Evolutionary conservation across 2,888 invertebrate genomes (phyloP).

Genomic region (Brachylomia viminalis): DNA sequence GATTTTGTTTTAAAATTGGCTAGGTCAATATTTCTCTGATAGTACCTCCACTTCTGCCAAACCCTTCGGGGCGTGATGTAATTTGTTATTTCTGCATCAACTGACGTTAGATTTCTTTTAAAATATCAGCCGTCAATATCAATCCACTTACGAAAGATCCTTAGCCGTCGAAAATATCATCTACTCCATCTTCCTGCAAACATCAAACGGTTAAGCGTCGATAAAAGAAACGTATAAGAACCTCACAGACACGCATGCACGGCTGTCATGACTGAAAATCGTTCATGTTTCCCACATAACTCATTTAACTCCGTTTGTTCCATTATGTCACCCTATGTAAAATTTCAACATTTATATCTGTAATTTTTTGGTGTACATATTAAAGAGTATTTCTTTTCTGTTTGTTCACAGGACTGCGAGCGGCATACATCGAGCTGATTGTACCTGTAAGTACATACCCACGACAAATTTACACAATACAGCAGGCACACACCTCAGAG

Average conservation of each 20-base stretch:
- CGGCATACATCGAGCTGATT: slow-evolving; percentile 66
- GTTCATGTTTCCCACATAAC: slow-evolving; percentile 45
- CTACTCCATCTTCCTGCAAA: slow-evolving; percentile 24
- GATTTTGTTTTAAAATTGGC: no score
- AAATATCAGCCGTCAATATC: slow-evolving; percentile 15
- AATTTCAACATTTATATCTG: no score
- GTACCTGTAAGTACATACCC: slow-evolving; percentile 68
- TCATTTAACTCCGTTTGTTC: slow-evolving; percentile 67
- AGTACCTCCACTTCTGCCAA: background rate
- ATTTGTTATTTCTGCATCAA: background rate
- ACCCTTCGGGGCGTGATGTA: no score
- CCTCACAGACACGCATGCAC: slow-evolving; percentile 34
- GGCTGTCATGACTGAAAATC: slow-evolving; percentile 43
- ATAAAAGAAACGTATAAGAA: slow-evolving; percentile 26
- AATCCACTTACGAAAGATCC: slow-evolving; percentile 12
- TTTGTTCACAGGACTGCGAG: slow-evolving; percentile 72
- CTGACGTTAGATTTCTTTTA: background rate
- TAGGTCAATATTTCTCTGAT: no score
- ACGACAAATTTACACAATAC: slow-evolving; percentile 26
- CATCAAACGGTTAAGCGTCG: slow-evolving; percentile 47
- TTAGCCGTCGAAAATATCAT: slow-evolving; percentile 37
- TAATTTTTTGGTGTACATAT: no score
- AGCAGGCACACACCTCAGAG: slow-evolving; percentile 13
- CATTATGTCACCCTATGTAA: no score
- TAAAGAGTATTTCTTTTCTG: no score